Conservation (phyloP, 2,797 vertebrate genomes). For the Anabacerthia variegaticeps region DNA sequence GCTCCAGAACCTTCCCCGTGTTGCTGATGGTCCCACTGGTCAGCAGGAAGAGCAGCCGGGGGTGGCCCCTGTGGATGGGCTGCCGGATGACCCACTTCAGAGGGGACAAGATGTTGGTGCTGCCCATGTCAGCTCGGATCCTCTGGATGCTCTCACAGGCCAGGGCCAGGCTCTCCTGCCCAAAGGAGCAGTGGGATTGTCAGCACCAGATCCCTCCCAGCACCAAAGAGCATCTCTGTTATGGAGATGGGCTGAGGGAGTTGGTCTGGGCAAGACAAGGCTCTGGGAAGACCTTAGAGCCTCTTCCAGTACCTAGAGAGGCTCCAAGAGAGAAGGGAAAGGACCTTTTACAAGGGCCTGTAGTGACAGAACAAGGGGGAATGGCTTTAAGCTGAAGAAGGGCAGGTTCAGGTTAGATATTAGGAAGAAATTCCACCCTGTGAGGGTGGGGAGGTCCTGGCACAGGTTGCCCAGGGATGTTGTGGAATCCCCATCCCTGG, state of each 20-base stretch:
- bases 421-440: neutral
- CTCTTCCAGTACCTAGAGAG: neutral
- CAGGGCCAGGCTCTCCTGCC: slow-evolving; percentile 84
- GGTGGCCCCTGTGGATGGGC: slow-evolving; percentile 86
- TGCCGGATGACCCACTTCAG: slow-evolving; percentile 90
- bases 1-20: slow-evolving; percentile 89
- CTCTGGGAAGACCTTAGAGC: neutral
- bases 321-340: neutral
- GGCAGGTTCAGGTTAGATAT: neutral
- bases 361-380: neutral
- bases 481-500: neutral
- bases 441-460: neutral
- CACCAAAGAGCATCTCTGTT: neutral
- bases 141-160: slow-evolving; percentile 88
- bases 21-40: slow-evolving; percentile 82
- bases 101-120: slow-evolving; percentile 86
- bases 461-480: neutral
- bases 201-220: neutral
- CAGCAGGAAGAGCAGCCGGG: slow-evolving; percentile 90
- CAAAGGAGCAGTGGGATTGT: neutral
- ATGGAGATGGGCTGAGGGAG: neutral
- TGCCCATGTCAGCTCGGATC: slow-evolving; percentile 89
- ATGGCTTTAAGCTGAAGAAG: neutral
- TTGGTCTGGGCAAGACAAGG: neutral
- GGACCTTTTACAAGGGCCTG: neutral